Conservation (phyloP, 2,113 vertebrate genomes). For the human (Homo sapiens) region DNA sequence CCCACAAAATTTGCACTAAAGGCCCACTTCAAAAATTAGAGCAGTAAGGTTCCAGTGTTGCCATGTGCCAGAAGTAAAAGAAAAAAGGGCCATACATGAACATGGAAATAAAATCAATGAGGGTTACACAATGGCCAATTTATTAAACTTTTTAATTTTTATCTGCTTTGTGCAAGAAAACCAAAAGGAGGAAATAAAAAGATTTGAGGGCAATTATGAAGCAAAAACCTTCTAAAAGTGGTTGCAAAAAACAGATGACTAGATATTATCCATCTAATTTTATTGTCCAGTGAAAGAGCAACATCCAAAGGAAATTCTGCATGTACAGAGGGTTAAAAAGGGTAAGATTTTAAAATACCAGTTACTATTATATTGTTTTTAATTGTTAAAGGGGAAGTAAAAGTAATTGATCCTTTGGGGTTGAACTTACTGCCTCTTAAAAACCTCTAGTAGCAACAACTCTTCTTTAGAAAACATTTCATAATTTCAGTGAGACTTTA, state of each 20-base stretch:
- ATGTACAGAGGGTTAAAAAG: neutral
- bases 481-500: neutral
- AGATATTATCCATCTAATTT: neutral
- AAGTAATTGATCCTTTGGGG: neutral
- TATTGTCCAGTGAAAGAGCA: neutral
- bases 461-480: constrained; percentile 8
- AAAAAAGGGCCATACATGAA: neutral
- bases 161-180: constrained; percentile 13
- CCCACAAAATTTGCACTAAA: neutral
- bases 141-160: neutral
- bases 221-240: neutral
- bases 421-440: neutral
- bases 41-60: neutral
- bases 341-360: neutral
- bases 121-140: neutral
- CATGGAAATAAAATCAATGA: neutral
- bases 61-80: neutral
- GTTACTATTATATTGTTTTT: neutral
- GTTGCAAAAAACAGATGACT: neutral
- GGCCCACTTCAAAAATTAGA: neutral
- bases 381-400: neutral
- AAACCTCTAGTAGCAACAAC: neutral
- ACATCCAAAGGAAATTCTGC: neutral
- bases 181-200: neutral
- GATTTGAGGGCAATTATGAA: neutral